A percentile compares a stretch with the other conserved stretches of the same genome.
Evolutionary conservation across 2,113 vertebrate genomes (phyloP).

Genomic region (Circaetus cinerascens): DNA sequence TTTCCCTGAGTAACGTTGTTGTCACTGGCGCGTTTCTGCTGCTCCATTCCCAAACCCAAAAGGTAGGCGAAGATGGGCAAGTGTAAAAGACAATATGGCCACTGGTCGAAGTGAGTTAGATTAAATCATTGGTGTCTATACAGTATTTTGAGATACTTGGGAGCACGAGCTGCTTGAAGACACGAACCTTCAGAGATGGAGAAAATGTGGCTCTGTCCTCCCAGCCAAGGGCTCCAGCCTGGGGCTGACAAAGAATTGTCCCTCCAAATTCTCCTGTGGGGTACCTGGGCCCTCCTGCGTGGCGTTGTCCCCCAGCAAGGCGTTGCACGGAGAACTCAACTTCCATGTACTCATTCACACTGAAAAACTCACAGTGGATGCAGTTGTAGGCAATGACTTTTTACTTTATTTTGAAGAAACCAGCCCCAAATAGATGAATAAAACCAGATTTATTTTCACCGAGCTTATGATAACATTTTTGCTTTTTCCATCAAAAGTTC

Average conservation of each 20-base stretch:
- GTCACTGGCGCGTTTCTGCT: neutral
- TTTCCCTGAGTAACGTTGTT: neutral
- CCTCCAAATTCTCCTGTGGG: neutral
- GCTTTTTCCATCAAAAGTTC: neutral
- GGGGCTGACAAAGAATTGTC: neutral
- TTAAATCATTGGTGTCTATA: fast-evolving
- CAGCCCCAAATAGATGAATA: neutral
- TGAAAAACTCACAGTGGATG: fast-evolving
- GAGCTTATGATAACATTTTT: neutral
- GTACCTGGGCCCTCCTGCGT: too few relatives aligned
- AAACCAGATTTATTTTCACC: neutral
- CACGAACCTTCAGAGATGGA: neutral
- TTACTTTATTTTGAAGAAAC: neutral
- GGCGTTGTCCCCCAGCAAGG: fast-evolving
- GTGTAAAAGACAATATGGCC: fast-evolving
- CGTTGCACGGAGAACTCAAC: fast-evolving
- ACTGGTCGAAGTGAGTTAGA: too few relatives aligned
- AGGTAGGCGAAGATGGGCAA: neutral
- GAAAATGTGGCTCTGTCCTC: neutral
- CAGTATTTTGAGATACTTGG: neutral
- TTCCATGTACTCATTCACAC: fast-evolving
- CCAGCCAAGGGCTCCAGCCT: neutral
- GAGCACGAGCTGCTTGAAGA: neutral
- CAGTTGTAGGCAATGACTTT: neutral
- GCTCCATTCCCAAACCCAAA: neutral